phyloP scores from a whole-genome alignment of 1,140 invertebrate species.

The Ostrea denselamellosa region DNA sequence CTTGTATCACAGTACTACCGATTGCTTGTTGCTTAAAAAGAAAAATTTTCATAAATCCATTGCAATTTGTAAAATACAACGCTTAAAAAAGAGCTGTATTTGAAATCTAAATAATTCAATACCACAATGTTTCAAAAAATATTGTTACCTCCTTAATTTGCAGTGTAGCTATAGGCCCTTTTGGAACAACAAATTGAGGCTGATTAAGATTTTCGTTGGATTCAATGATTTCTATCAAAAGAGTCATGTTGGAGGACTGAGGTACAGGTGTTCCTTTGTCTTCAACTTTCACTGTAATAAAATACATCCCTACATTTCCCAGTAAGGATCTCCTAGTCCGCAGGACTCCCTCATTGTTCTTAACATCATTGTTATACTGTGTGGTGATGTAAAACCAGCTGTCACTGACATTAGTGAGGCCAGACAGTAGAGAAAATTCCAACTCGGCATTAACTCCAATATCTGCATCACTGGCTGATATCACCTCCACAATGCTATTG shows the following conservation, averaged over 20 bases:
- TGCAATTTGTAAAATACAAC: not conserved
- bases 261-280: slow-evolving; percentile 57
- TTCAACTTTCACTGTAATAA: slow-evolving; percentile 64
- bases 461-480: slow-evolving; percentile 63
- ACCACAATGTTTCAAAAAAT: not conserved
- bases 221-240: slow-evolving; percentile 62
- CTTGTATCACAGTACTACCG: slow-evolving; percentile 58
- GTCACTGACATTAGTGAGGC: slow-evolving; percentile 61
- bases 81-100: too few relatives aligned
- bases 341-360: slow-evolving; percentile 57
- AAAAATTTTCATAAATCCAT: not conserved
- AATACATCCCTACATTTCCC: slow-evolving; percentile 58
- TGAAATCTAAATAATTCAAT: too few relatives aligned
- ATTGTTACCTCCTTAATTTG: slow-evolving; percentile 14
- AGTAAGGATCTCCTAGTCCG: slow-evolving; percentile 43
- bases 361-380: slow-evolving; percentile 40
- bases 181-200: slow-evolving; percentile 50
- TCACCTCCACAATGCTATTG: slow-evolving; percentile 54
- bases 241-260: slow-evolving; percentile 47
- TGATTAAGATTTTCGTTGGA: slow-evolving; percentile 63
- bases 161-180: not conserved
- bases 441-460: slow-evolving; percentile 61
- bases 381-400: slow-evolving; percentile 55
- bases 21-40: slow-evolving; percentile 57
- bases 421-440: slow-evolving; percentile 59